Evolutionary conservation across 2,113 vertebrate genomes (phyloP).

Genomic region (Caranx ignobilis): DNA sequence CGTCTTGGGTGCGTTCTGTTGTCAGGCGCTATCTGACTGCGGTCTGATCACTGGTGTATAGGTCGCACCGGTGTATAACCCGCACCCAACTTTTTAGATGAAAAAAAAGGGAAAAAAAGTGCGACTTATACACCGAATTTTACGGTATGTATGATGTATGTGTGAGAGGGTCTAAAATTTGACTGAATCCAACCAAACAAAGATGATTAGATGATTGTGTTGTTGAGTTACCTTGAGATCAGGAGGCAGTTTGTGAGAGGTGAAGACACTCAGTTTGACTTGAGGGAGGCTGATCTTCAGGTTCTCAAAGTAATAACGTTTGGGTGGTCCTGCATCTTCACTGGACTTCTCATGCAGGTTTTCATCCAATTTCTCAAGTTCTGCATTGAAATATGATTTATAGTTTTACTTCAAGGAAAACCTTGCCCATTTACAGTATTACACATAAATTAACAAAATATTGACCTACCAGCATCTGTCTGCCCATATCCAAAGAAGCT

Average conservation of each 20-base stretch:
- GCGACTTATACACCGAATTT: too few species aligned
- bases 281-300: conserved; percentile 97
- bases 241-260: conserved; percentile 93
- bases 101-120: too few species aligned
- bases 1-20: too few species aligned
- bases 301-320: conserved; percentile 97
- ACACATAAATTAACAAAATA: background rate
- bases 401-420: background rate
- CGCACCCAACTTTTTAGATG: too few species aligned
- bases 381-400: conserved; percentile 74
- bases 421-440: background rate
- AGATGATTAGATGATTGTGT: too few species aligned
- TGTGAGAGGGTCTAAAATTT: background rate
- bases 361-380: conserved; percentile 94
- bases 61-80: too few species aligned
- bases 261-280: conserved; percentile 96
- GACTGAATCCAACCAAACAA: background rate
- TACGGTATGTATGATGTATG: too few species aligned
- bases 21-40: too few species aligned
- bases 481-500: conserved; percentile 94
- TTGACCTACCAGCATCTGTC: conserved; percentile 87
- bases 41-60: too few species aligned
- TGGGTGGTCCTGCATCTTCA: conserved; percentile 84
- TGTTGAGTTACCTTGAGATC: conserved; percentile 91
- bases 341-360: conserved; percentile 90